These are phyloP conservation scores for Helostoma temminkii DNA, from an alignment of 2,797 vertebrate genomes.

Conservation along the genomic window DNA sequence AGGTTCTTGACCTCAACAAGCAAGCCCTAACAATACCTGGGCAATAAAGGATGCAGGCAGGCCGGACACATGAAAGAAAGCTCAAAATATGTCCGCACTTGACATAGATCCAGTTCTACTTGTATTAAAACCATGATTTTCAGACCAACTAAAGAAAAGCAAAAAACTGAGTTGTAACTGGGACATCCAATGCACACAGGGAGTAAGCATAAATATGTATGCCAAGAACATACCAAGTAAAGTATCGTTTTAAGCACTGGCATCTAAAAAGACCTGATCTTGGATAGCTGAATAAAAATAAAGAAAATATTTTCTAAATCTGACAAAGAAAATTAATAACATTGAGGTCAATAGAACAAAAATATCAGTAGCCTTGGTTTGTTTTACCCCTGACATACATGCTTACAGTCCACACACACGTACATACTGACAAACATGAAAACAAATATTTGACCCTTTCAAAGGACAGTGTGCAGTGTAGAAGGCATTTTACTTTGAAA, in stretches of 20 bases:
- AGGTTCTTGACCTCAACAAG: neutral
- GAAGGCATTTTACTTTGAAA: constrained; percentile 39
- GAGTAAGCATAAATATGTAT: constrained; percentile 18
- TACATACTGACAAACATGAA: neutral
- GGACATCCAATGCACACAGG: constrained; percentile 32
- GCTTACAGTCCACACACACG: neutral
- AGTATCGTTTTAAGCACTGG: constrained; percentile 10
- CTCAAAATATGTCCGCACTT: constrained; percentile 21
- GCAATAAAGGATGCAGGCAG: too few species aligned
- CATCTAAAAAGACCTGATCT: constrained; percentile 8
- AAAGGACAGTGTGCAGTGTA: constrained; percentile 18
- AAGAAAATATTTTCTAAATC: neutral
- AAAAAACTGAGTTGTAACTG: constrained; percentile 30
- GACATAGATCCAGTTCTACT: neutral
- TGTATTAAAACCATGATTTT: constrained; percentile 12
- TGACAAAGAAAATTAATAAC: neutral
- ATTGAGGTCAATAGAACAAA: neutral
- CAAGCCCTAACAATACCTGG: neutral
- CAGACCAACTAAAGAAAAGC: constrained; percentile 21
- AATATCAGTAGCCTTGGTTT: neutral
- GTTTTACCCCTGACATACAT: neutral
- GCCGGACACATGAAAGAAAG: too few species aligned
- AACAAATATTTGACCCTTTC: constrained; percentile 9
- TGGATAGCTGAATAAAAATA: neutral
- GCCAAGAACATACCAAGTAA: constrained; percentile 24